A percentile compares a stretch with the other conserved stretches of the same genome.
Evolutionary conservation across 2,888 invertebrate species (phyloP).

Genomic region (Rhimphoctona megacephalus): DNA sequence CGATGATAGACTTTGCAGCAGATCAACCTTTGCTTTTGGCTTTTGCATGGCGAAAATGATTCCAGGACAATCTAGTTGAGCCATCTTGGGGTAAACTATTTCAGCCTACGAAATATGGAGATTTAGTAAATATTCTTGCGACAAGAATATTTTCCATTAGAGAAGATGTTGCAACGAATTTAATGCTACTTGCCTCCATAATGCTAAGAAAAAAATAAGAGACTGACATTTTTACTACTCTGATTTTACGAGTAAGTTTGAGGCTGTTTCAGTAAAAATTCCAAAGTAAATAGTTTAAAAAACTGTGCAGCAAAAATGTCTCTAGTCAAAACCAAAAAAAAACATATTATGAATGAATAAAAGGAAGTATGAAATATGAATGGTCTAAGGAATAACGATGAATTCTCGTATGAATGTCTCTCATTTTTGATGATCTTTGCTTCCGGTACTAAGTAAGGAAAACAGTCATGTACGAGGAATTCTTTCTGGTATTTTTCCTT

Average conservation of each 20-base stretch:
- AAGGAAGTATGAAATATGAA: background rate
- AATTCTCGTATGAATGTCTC: background rate
- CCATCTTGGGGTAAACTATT: no score
- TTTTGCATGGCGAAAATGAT: no score
- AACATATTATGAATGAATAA: background rate
- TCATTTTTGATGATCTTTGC: conserved; percentile 10
- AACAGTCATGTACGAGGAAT: background rate
- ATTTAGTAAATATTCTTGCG: no score
- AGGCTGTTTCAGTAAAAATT: background rate
- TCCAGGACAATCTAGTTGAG: no score
- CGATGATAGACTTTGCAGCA: background rate
- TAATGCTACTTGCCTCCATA: no score
- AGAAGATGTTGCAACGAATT: no score
- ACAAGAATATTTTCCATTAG: no score
- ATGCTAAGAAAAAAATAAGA: background rate
- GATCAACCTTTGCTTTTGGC: no score
- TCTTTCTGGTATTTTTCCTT: conserved; percentile 7
- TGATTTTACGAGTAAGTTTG: background rate
- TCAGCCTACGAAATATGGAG: no score
- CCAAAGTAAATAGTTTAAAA: background rate
- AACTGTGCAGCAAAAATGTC: background rate
- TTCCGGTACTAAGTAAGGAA: background rate
- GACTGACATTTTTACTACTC: background rate
- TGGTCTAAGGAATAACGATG: background rate
- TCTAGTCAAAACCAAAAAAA: background rate